These are phyloP conservation scores for Dolichopus griseipennis DNA, from an alignment of 2,888 invertebrate species.

Conservation along the genomic window DNA sequence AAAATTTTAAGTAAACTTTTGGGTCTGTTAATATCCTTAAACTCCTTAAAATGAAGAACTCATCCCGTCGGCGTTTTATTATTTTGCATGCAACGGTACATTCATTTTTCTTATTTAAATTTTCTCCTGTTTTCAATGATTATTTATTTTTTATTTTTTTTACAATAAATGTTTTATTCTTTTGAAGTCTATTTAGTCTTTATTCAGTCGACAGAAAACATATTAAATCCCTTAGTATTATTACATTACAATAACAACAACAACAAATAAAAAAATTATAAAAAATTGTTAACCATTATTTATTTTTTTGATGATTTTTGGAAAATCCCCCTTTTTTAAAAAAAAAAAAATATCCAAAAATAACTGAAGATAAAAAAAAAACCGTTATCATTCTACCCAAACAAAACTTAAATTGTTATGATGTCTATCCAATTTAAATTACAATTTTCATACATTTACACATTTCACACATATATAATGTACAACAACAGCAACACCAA, in stretches of 20 bases:
- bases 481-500: too few species aligned
- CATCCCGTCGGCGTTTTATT: too few species aligned
- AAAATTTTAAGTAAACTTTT: too few species aligned
- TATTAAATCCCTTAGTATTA: background rate
- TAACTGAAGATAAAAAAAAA: background rate
- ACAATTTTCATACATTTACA: background rate
- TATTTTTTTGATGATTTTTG: background rate
- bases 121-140: background rate
- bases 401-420: background rate
- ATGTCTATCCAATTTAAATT: background rate
- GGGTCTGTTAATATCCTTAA: too few species aligned
- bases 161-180: background rate
- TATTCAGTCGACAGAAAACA: slow-evolving; percentile 4
- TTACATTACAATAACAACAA: background rate
- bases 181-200: background rate
- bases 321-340: background rate
- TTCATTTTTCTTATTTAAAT: background rate
- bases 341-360: too few species aligned
- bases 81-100: background rate
- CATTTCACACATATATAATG: too few species aligned
- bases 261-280: background rate
- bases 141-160: too few species aligned
- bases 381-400: background rate
- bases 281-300: too few species aligned
- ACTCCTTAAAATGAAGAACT: too few species aligned